Conservation (phyloP, 1,140 invertebrate species). For the Polypedilum pembai region DNA sequence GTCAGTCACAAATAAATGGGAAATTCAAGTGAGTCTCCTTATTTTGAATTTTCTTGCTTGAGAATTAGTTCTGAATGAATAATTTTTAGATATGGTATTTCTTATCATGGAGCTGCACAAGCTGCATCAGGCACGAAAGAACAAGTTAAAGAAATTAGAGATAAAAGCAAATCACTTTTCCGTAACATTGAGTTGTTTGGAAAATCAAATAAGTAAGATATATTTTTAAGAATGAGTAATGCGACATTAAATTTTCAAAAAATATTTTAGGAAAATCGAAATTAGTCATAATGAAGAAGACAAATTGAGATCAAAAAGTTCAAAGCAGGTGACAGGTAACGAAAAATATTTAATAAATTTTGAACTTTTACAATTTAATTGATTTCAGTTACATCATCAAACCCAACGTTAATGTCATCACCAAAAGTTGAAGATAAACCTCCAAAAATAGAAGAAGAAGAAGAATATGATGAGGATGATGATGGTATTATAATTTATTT, state of each 20-base stretch:
- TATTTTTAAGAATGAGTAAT: neutral
- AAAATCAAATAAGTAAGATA: slow-evolving; percentile 26
- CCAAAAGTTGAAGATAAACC: slow-evolving; percentile 41
- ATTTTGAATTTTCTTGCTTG: too few species aligned
- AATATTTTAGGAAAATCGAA: neutral
- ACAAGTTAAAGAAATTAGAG: slow-evolving; percentile 44
- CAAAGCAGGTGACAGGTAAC: slow-evolving; percentile 9
- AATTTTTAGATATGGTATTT: slow-evolving; percentile 56
- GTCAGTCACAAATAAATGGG: slow-evolving; percentile 70
- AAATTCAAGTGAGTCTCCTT: slow-evolving; percentile 48
- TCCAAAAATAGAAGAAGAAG: slow-evolving; percentile 45
- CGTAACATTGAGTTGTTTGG: slow-evolving; percentile 43
- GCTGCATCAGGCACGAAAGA: slow-evolving; percentile 62
- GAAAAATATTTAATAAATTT: neutral
- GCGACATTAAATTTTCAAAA: neutral
- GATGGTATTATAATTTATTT: slow-evolving; percentile 44
- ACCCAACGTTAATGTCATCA: slow-evolving; percentile 34
- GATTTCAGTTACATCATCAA: slow-evolving; percentile 18
- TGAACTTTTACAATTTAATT: neutral
- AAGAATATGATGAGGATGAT: slow-evolving; percentile 46
- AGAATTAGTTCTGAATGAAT: too few species aligned
- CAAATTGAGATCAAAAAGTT: neutral
- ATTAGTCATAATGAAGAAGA: slow-evolving; percentile 16
- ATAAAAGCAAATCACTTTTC: slow-evolving; percentile 43
- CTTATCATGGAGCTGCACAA: slow-evolving; percentile 71